These are phyloP conservation scores for Gallinago solitaria DNA, from an alignment of 2,797 vertebrate species.

Conservation along the genomic window DNA sequence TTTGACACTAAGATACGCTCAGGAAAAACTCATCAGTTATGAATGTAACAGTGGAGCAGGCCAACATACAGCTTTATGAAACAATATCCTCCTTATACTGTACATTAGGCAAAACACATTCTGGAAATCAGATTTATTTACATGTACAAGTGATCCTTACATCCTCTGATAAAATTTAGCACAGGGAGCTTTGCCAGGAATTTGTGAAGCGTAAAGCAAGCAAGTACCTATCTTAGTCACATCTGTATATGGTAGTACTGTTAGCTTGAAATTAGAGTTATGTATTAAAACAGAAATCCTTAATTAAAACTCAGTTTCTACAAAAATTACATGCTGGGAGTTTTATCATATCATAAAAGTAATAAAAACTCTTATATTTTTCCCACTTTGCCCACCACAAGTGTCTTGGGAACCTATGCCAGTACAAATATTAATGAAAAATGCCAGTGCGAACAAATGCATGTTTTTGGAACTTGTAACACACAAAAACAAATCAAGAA, in stretches of 20 bases:
- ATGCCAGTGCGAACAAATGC: constrained; percentile 53
- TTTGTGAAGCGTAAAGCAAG: constrained; percentile 35
- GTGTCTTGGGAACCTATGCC: constrained; percentile 25
- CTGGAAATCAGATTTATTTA: constrained; percentile 73
- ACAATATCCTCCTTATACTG: constrained; percentile 67
- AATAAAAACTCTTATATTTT: constrained; percentile 56
- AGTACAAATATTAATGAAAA: constrained; percentile 71
- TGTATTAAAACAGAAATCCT: constrained; percentile 28
- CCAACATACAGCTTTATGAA: constrained; percentile 67
- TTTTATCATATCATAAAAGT: constrained; percentile 42
- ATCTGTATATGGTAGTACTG: not conserved
- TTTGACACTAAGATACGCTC: constrained; percentile 83
- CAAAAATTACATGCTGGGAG: not conserved
- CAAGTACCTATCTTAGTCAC: constrained; percentile 45
- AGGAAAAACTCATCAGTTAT: constrained; percentile 84
- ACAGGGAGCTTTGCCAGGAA: constrained; percentile 53
- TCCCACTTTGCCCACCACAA: constrained; percentile 57
- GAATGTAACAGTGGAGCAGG: constrained; percentile 73
- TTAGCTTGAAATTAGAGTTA: constrained; percentile 6
- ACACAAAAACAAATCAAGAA: constrained; percentile 45
- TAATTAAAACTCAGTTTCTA: constrained; percentile 45
- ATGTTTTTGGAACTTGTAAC: constrained; percentile 24
- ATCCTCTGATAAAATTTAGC: constrained; percentile 65
- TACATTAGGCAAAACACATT: constrained; percentile 71
- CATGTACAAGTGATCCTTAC: constrained; percentile 53